Percentiles rank a stretch among this genome's conserved stretches.
These are phyloP conservation scores for Limnephilus auricula DNA, from an alignment of 2,888 invertebrate genomes.

Conservation along the genomic window DNA sequence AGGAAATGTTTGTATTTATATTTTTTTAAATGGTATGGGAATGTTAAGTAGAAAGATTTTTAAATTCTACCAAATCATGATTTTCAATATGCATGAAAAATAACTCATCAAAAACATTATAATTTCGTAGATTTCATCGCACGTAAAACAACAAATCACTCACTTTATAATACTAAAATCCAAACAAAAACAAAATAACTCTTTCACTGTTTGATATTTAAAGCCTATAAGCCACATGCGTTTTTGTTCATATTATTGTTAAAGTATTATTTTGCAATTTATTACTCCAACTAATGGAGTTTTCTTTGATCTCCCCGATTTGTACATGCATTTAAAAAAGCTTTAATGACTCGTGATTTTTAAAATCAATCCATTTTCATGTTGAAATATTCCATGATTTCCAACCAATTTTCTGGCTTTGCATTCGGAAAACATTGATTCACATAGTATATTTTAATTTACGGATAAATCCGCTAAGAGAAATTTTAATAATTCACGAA, in stretches of 20 bases:
- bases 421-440: not conserved
- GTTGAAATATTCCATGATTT: not conserved
- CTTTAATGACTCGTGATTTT: not conserved
- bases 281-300: constrained; percentile 26
- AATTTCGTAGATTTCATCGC: not conserved
- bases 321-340: not conserved
- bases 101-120: not conserved
- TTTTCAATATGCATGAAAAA: not conserved
- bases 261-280: constrained; percentile 45
- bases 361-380: not conserved
- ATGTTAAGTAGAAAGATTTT: too few species aligned
- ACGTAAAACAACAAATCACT: too few species aligned
- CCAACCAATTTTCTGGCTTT: not conserved
- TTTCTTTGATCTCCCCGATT: not conserved
- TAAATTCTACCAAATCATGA: too few species aligned
- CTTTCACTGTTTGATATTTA: constrained; percentile 40
- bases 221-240: not conserved
- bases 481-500: not conserved
- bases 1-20: too few species aligned
- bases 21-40: too few species aligned
- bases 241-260: not conserved
- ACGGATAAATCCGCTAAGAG: not conserved
- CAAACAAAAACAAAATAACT: constrained; percentile 16
- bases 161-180: not conserved
- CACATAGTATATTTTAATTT: not conserved